phyloP scores from a whole-genome alignment of 2,888 invertebrate genomes.

The Parasteatoda lunata region DNA sequence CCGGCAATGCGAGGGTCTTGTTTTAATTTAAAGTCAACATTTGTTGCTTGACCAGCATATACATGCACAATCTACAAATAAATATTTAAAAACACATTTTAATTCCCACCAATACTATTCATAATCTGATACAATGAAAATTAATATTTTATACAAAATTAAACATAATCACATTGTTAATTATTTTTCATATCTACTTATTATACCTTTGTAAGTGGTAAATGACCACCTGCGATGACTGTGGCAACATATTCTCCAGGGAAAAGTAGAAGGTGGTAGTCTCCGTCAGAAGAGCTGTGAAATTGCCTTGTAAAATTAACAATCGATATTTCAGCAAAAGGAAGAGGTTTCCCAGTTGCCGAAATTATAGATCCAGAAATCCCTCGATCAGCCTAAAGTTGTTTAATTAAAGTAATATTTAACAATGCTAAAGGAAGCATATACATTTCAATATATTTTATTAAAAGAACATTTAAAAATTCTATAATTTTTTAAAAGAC shows the following conservation, averaged over 20 bases:
- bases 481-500: too few relatives aligned
- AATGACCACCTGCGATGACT: slow-evolving; percentile 83
- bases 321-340: slow-evolving; percentile 84
- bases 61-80: slow-evolving; percentile 59
- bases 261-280: slow-evolving; percentile 93
- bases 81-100: not conserved
- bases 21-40: slow-evolving; percentile 53
- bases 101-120: not conserved
- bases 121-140: not conserved
- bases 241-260: slow-evolving; percentile 89
- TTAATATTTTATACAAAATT: not conserved
- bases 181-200: too few relatives aligned
- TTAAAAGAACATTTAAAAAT: too few relatives aligned
- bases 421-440: too few relatives aligned
- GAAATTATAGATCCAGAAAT: slow-evolving; percentile 54
- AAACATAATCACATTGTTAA: too few relatives aligned
- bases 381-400: slow-evolving; percentile 54
- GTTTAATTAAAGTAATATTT: not conserved
- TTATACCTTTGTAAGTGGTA: slow-evolving; percentile 59
- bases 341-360: slow-evolving; percentile 76
- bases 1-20: slow-evolving; percentile 65
- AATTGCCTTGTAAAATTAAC: slow-evolving; percentile 86
- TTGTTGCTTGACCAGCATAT: slow-evolving; percentile 46
- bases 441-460: too few relatives aligned
- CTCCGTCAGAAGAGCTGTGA: slow-evolving; percentile 85